Base-by-base conservation (phyloP, 1,140 invertebrate species). In the Calosoma granatense region DNA sequence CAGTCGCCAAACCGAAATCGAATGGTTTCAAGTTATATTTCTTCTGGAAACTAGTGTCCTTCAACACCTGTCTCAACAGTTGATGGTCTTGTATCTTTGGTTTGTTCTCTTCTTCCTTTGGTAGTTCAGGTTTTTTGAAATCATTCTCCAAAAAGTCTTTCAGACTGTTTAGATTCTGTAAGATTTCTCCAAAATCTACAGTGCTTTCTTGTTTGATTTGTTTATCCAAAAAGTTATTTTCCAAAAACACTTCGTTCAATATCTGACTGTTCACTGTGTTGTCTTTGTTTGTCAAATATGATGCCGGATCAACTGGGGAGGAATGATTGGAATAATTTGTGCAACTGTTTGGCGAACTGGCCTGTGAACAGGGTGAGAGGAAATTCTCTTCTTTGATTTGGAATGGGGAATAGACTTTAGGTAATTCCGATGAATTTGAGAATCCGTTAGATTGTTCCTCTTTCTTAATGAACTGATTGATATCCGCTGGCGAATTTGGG, bases 31-130 rank as follows among this genome's bases (percentile, higher is more conserved):
- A 75, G 67, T 90, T 90, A 66, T 86, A 85, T 63, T 86, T 83
- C 67, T 83, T 83, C 70, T 91, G 88, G 67, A 91, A 91, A 53
- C 84, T 84, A 0, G 86, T 91, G 64, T 92, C 89, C 66, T 86
- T 79, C 15, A 92, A 70, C 51, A 87, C 88, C 67, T 90, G 87
- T 17, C 88, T 74, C n/a, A 92, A 69, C 21, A 91, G 72, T 62
- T 86, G 81, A 69, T 92, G 85, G 68, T 89, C 86, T 64, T 79
- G 76, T 47, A 77, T 77, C 22, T 63, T 64, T 59, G 1, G 22
- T 12, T 15, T 17, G n/a, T 22, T 53, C 12, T 57, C 43, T n/a
- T 64, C 63, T 17, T 58, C 57, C 6, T 51, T 63, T 55, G 63
- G 58, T 14, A 53, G 54, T 22, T 65, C 58, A 14, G 53, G 1